Base-by-base conservation (phyloP, 2,888 invertebrate genomes). In the Drosophila meridionalis region DNA sequence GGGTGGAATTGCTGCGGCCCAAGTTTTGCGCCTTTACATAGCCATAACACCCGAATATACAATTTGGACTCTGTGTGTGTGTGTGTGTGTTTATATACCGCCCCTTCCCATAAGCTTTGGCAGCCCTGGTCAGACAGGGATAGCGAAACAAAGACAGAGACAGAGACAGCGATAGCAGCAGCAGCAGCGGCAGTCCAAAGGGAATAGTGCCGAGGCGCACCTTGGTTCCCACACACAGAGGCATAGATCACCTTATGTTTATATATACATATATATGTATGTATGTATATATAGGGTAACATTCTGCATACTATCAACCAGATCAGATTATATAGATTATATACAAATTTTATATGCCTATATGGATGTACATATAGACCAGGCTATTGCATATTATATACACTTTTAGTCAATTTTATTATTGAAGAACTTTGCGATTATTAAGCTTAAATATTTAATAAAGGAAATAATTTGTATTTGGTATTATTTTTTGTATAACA, bases 1-100 rank as follows among this genome's bases (percentile, higher is more conserved):
- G 90, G 91, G 90, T 90, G 90, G 88, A 52, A 52, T 80, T 82
- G 80, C 12, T 42, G 63, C 50, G 52, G 57, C 62, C 69, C 71
- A 79, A 76, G 61, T 81, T 86, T 68, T 53, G 70, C 63, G 68
- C 67, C 74, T 76, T 73, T 82, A 77, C 73, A 76, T 71, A 68
- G 70, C 62, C 60, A 70, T 64, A 68, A 59, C 65, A 59, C 58
- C 43, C 58, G 56, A 56, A 42, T 42, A 30, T 34, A 30, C 14
- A 38, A 14, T 34, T 52, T 20, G 28, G 47, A 4, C 12, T 11
- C 20, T 38, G 20, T 45, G 11, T 5, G n/a, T 50, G n/a, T 32
- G 34, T 34, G 32, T 32, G 42, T 42, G 40, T 87, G 76, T 74
- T 73, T 79, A 89, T 87, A 87, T 89, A 87, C 89, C 85, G 84